Evolutionary conservation across 2,888 invertebrate genomes (phyloP).

Genomic region (Serripes groenlandicus): DNA sequence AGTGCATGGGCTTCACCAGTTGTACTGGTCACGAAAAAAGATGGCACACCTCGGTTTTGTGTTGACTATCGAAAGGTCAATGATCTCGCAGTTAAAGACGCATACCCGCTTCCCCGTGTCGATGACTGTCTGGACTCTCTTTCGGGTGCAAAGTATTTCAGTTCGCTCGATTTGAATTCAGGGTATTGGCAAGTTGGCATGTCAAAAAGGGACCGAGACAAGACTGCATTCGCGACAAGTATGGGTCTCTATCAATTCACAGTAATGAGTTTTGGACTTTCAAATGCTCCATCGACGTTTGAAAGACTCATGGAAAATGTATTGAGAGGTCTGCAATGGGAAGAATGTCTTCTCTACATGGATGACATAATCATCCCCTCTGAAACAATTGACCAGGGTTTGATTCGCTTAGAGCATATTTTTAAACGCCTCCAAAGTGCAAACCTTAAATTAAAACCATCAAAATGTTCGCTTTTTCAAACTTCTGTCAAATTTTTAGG

Average conservation of each 20-base stretch:
- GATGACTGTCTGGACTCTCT: slow-evolving; percentile 60
- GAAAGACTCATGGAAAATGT: slow-evolving; percentile 62
- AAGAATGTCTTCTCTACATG: slow-evolving; percentile 42
- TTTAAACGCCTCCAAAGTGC: slow-evolving; percentile 18
- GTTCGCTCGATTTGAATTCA: slow-evolving; percentile 54
- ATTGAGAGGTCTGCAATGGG: slow-evolving; percentile 59
- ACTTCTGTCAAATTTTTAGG: slow-evolving; percentile 22
- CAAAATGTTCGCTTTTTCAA: slow-evolving; percentile 35
- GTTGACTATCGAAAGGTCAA: slow-evolving; percentile 60
- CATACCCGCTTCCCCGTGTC: slow-evolving; percentile 59
- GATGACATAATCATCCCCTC: slow-evolving; percentile 24
- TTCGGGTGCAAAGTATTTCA: slow-evolving; percentile 51
- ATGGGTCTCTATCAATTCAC: slow-evolving; percentile 39
- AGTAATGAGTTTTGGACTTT: slow-evolving; percentile 32
- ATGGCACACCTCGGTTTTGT: slow-evolving; percentile 55
- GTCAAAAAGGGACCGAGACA: slow-evolving; percentile 46
- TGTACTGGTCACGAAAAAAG: slow-evolving; percentile 56
- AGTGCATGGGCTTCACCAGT: slow-evolving; percentile 61
- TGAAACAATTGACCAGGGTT: background rate
- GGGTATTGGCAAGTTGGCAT: slow-evolving; percentile 64
- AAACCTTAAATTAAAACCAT: slow-evolving; percentile 35
- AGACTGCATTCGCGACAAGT: slow-evolving; percentile 58
- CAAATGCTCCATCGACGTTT: slow-evolving; percentile 62
- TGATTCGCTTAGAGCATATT: slow-evolving; percentile 17
- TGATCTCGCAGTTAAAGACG: slow-evolving; percentile 52